These are phyloP conservation scores for Digitonthophagus gazella DNA, from an alignment of 2,888 invertebrate species.

Conservation along the genomic window DNA sequence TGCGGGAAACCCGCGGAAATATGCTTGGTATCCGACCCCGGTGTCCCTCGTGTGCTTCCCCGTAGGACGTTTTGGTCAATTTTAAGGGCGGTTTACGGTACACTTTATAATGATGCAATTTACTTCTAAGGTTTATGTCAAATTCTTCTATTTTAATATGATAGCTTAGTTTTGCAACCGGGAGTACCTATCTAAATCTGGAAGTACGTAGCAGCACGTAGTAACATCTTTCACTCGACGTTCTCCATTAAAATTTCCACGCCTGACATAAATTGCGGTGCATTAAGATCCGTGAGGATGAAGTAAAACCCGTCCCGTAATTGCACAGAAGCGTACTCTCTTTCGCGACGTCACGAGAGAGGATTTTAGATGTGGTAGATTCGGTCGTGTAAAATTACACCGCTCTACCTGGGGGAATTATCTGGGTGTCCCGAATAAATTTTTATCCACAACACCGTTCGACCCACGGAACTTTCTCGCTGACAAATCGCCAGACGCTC, in stretches of 20 bases:
- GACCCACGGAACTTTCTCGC: neutral
- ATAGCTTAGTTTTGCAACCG: no score
- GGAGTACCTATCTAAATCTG: no score
- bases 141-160: no score
- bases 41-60: neutral
- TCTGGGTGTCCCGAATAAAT: neutral
- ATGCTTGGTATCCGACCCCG: neutral
- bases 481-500: neutral
- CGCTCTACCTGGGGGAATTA: neutral
- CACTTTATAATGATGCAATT: no score
- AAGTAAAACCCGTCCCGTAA: neutral
- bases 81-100: no score
- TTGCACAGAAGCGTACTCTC: neutral
- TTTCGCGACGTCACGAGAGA: neutral
- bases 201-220: no score
- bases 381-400: neutral
- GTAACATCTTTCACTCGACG: neutral
- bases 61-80: neutral
- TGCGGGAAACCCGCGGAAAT: neutral
- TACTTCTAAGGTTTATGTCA: no score
- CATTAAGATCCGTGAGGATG: neutral
- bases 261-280: neutral
- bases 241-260: neutral
- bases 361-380: neutral
- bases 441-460: neutral